These are phyloP conservation scores for Drosophila subquinaria DNA, from an alignment of 2,888 invertebrate species.

Conservation along the genomic window DNA sequence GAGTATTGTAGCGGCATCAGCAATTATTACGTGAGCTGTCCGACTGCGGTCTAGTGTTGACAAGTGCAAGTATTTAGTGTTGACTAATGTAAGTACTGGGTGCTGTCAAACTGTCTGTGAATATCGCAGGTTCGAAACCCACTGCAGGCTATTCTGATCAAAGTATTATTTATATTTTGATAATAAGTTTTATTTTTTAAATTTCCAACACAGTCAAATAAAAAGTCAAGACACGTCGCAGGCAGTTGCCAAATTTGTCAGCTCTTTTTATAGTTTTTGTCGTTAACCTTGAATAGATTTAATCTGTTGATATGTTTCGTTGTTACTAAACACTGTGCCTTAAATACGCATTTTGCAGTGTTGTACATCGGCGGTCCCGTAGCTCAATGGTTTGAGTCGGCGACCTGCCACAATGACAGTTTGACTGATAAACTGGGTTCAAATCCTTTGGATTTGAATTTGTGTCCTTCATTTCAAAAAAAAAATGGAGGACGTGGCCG, in stretches of 20 bases:
- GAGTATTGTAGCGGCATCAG: not conserved
- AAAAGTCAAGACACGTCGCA: slow-evolving; percentile 19
- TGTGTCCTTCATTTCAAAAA: not conserved
- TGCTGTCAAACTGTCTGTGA: not conserved
- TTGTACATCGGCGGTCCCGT: not conserved
- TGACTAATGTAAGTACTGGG: not conserved
- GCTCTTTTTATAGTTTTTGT: slow-evolving; percentile 12
- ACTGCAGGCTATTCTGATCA: not conserved
- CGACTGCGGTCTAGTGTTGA: slow-evolving; percentile 13
- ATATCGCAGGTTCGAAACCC: not conserved
- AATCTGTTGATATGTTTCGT: not conserved
- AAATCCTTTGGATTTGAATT: not conserved
- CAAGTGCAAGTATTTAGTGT: not conserved
- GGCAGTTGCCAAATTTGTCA: slow-evolving; percentile 7
- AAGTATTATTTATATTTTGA: not conserved
- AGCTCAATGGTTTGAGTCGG: not conserved
- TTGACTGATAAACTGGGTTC: not conserved
- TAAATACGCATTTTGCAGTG: not conserved
- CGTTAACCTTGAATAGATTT: slow-evolving; percentile 13
- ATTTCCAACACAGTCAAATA: not conserved
- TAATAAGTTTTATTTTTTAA: not conserved
- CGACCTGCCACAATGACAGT: not conserved
- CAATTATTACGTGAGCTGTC: slow-evolving; percentile 9
- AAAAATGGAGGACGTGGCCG: too few species aligned
- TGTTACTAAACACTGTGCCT: slow-evolving; percentile 6